Conservation (phyloP, 1,140 invertebrate species). For the Lasioglossum albipes region DNA sequence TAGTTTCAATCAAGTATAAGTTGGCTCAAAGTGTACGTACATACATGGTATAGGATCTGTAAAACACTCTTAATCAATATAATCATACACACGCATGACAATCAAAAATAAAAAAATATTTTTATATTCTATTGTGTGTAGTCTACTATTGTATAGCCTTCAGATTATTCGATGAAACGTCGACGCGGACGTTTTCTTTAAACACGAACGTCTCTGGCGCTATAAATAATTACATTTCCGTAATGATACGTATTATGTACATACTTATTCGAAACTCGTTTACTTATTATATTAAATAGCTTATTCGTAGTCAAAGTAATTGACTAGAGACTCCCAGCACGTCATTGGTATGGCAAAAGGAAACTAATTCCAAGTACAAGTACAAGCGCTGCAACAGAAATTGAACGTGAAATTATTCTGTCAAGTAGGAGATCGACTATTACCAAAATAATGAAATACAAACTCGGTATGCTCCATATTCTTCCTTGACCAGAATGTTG, state of each 20-base stretch:
- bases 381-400: slow-evolving; percentile 18
- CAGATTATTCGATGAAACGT: background rate
- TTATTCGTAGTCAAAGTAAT: background rate
- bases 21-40: background rate
- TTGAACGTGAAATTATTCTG: background rate
- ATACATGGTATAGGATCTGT: background rate
- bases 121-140: background rate
- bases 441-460: slow-evolving; percentile 1
- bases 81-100: background rate
- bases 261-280: background rate
- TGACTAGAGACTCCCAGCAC: background rate
- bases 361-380: background rate
- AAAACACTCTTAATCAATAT: background rate
- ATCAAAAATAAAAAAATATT: slow-evolving; percentile 15
- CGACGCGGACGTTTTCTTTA: background rate
- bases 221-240: slow-evolving; percentile 11
- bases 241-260: slow-evolving; percentile 23
- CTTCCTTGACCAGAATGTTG: slow-evolving; percentile 25
- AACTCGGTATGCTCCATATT: background rate
- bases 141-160: slow-evolving; percentile 3
- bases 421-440: background rate
- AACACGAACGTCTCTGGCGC: background rate
- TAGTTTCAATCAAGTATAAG: slow-evolving; percentile 1
- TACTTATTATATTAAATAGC: background rate
- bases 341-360: slow-evolving; percentile 8